A percentile compares a stretch with the other conserved stretches of the same genome.
Conservation (phyloP, 2,797 vertebrate genomes). For the Darevskia nairensis region DNA sequence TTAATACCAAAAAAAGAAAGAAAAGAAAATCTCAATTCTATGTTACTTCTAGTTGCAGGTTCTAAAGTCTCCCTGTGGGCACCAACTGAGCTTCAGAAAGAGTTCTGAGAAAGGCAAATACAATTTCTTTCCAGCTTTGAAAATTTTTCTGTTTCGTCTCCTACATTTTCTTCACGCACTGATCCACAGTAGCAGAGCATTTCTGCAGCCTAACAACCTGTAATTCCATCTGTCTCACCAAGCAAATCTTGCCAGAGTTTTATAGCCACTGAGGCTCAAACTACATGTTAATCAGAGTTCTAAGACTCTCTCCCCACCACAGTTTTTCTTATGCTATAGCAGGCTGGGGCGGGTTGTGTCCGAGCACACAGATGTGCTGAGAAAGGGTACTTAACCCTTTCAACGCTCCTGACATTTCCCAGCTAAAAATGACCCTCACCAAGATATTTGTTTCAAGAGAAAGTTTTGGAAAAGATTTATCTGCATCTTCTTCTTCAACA, state of each 20-base stretch:
- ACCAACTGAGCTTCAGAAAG: not conserved
- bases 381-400: not conserved
- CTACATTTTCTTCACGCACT: slow-evolving; percentile 9
- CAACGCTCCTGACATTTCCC: not conserved
- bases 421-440: not conserved
- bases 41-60: slow-evolving; percentile 29
- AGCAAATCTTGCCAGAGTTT: not conserved
- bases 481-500: not conserved
- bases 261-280: not conserved
- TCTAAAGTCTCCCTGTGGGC: not conserved
- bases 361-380: not conserved
- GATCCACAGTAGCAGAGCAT: not conserved
- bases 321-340: not conserved
- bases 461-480: not conserved
- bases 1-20: slow-evolving; percentile 33
- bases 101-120: not conserved
- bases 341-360: not conserved
- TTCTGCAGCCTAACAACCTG: not conserved
- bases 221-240: not conserved
- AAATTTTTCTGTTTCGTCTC: not conserved
- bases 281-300: not conserved
- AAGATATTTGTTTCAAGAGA: not conserved
- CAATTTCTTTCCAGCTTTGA: slow-evolving; percentile 26
- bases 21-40: slow-evolving; percentile 21
- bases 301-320: not conserved